These are phyloP conservation scores for Malurus melanocephalus DNA, from an alignment of 2,113 vertebrate genomes.

Conservation along the genomic window DNA sequence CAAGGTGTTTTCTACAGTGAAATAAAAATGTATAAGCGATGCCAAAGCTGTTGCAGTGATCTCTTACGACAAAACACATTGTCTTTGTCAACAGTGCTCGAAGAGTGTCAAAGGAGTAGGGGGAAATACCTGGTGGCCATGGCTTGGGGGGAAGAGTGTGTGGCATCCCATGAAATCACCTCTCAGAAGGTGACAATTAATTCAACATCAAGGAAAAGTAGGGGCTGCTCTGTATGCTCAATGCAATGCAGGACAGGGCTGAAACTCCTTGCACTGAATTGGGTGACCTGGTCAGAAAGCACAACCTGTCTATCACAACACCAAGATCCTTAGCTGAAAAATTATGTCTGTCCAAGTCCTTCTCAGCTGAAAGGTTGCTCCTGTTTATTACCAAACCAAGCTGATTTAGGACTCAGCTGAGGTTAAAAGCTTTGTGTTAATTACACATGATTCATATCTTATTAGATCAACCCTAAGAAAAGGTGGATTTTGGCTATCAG, in stretches of 20 bases:
- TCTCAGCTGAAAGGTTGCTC: neutral
- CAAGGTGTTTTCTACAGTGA: neutral
- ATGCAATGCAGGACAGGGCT: neutral
- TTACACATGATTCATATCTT: neutral
- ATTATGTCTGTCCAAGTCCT: neutral
- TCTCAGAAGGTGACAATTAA: neutral
- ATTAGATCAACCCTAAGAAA: neutral
- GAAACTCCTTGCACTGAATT: neutral
- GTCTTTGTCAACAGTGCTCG: neutral
- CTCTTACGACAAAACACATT: neutral
- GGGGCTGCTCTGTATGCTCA: neutral
- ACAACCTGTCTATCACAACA: neutral
- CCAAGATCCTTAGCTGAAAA: neutral
- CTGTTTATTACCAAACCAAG: neutral
- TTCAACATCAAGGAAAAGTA: neutral
- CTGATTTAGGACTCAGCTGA: neutral
- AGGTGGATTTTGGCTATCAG: neutral
- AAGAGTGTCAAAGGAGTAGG: neutral
- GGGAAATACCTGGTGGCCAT: neutral
- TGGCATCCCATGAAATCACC: neutral
- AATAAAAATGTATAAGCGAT: neutral
- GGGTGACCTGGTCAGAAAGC: neutral
- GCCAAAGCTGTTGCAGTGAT: neutral
- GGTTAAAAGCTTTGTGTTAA: neutral
- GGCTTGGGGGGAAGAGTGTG: neutral